A percentile compares a stretch with the other conserved stretches of the same genome.
These are phyloP conservation scores for Aricia agestis DNA, from an alignment of 1,140 invertebrate genomes.

Conservation along the genomic window DNA sequence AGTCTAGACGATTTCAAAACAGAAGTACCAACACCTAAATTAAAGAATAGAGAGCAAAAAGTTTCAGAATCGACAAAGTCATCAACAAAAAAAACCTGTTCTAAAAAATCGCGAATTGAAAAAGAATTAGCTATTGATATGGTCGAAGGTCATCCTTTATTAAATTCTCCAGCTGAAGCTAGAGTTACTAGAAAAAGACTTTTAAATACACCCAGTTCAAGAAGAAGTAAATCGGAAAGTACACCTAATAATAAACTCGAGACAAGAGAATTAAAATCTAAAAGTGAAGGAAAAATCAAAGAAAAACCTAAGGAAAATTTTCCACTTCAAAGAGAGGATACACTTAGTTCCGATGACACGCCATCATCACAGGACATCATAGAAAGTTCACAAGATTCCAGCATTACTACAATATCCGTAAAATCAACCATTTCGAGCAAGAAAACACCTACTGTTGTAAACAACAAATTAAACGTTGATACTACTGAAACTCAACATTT, in stretches of 20 bases:
- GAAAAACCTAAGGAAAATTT: conserved; percentile 33
- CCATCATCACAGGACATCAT: conserved; percentile 67
- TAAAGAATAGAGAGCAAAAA: conserved; percentile 21
- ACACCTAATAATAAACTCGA: conserved; percentile 39
- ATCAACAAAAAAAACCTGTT: conserved; percentile 40
- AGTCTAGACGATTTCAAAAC: conserved; percentile 13
- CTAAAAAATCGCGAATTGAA: conserved; percentile 57
- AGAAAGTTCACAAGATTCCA: conserved; percentile 74
- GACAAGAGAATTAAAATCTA: conserved; percentile 23
- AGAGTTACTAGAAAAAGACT: conserved; percentile 48
- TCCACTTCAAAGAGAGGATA: conserved; percentile 29
- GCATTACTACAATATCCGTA: conserved; percentile 51
- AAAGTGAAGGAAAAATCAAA: conserved; percentile 35
- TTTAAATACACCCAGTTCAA: conserved; percentile 31
- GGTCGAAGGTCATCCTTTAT: conserved; percentile 67
- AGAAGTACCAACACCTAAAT: conserved; percentile 14
- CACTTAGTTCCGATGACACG: conserved; percentile 33
- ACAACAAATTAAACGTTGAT: conserved; percentile 29
- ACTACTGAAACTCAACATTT: conserved; percentile 26
- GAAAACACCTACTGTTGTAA: conserved; percentile 36
- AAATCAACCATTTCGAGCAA: conserved; percentile 48
- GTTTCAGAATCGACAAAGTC: conserved; percentile 24
- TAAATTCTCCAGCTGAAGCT: conserved; percentile 45
- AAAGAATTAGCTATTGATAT: conserved; percentile 67
- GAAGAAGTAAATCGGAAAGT: conserved; percentile 43